Conservation (phyloP, 2,797 vertebrate genomes). For the Arnoldichthys spilopterus region DNA sequence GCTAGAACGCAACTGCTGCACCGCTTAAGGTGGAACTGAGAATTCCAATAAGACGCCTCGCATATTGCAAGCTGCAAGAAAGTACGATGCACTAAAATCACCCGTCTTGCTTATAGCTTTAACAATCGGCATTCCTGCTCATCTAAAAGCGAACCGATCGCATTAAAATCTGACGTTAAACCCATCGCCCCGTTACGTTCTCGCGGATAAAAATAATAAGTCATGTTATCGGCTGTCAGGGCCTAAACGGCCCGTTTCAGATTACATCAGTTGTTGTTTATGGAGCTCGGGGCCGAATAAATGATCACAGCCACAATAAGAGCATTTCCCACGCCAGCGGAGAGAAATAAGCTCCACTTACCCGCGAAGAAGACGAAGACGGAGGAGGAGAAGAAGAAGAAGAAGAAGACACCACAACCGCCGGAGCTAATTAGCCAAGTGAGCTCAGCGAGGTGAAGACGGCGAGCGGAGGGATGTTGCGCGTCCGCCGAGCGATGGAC, state of each 20-base stretch:
- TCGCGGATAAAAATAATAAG: no score
- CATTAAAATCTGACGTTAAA: no score
- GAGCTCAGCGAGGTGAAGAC: constrained; percentile 39
- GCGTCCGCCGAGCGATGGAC: constrained; percentile 50
- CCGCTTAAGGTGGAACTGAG: neutral
- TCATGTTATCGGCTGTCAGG: neutral
- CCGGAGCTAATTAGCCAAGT: constrained; percentile 38
- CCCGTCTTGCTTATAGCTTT: neutral
- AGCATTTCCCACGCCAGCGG: no score
- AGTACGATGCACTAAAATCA: neutral
- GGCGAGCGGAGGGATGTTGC: constrained; percentile 55
- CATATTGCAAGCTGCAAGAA: neutral
- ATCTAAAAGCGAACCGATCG: no score
- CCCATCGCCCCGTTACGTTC: no score
- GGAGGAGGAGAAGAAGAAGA: neutral
- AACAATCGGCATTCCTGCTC: no score
- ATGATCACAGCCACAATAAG: no score
- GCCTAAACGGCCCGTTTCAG: constrained; percentile 41
- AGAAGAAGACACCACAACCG: neutral
- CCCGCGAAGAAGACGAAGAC: neutral
- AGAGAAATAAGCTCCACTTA: neutral
- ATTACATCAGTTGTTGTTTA: constrained; percentile 42
- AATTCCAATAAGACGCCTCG: neutral
- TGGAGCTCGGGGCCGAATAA: no score
- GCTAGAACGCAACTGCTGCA: neutral